phyloP scores from a whole-genome alignment of 2,888 invertebrate species.

The Galerucella calmariensis region DNA sequence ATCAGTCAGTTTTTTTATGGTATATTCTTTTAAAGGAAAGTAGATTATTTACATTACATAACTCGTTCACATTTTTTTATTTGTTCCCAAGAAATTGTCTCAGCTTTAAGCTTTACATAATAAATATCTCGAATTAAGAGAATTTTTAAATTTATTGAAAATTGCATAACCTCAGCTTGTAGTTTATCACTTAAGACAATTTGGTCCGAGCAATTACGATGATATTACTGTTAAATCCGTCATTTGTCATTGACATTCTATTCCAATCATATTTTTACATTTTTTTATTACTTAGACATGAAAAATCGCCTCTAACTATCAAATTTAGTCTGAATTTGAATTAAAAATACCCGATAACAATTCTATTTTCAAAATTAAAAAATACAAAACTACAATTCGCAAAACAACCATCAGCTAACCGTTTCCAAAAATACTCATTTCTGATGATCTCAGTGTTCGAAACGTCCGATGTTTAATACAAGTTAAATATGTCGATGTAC shows the following conservation, averaged over 20 bases:
- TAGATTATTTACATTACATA: background rate
- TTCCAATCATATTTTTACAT: no score
- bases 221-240: no score
- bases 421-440: slow-evolving; percentile 10
- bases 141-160: background rate
- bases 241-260: no score
- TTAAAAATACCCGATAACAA: no score
- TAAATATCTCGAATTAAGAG: background rate
- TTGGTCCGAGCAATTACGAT: no score
- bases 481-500: slow-evolving; percentile 70
- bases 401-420: background rate
- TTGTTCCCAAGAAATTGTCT: background rate
- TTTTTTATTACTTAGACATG: no score
- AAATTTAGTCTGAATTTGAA: background rate
- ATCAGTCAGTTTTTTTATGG: background rate
- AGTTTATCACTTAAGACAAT: no score
- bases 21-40: slow-evolving; percentile 5
- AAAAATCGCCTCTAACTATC: background rate
- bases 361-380: background rate
- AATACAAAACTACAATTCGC: background rate
- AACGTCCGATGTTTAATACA: slow-evolving; percentile 12
- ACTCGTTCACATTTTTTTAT: background rate
- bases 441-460: background rate
- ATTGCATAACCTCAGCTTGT: no score
- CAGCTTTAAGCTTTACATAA: background rate